A percentile compares a stretch with the other conserved stretches of the same genome.
Conservation (phyloP, 2,797 vertebrate genomes). For the Trematomus bernacchii region DNA sequence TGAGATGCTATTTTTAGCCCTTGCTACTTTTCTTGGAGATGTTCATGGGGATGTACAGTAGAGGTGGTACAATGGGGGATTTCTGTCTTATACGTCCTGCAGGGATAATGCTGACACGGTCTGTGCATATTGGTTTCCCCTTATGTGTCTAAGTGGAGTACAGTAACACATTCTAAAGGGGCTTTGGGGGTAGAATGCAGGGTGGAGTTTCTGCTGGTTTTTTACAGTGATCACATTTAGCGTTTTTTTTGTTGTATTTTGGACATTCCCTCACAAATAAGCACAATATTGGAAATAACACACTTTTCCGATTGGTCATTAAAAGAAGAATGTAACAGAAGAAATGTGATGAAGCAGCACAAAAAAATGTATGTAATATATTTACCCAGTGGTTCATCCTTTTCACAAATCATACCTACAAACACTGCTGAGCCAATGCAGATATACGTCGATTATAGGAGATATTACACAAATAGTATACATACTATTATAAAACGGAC, state of each 20-base stretch:
- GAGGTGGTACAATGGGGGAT: conserved; percentile 27
- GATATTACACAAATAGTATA: neutral
- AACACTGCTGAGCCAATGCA: neutral
- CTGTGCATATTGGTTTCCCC: conserved; percentile 20
- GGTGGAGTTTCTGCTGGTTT: conserved; percentile 5
- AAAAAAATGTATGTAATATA: neutral
- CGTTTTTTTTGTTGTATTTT: neutral
- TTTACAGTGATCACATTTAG: neutral
- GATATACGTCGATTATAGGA: neutral
- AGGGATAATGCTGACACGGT: conserved; percentile 34
- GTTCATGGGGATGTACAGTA: conserved; percentile 53
- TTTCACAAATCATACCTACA: neutral
- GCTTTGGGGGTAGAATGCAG: neutral
- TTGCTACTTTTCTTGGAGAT: conserved; percentile 37
- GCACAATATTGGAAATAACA: neutral
- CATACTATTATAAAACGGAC: no score
- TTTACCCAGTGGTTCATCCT: neutral
- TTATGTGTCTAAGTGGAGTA: conserved; percentile 10
- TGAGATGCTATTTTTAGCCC: conserved; percentile 72
- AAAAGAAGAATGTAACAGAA: neutral
- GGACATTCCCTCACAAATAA: neutral
- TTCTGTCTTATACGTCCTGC: conserved; percentile 39
- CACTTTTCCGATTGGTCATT: no score
- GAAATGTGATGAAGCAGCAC: neutral
- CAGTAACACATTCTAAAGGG: neutral